Conservation (phyloP, 2,113 vertebrate genomes). For the Xiphias gladius region DNA sequence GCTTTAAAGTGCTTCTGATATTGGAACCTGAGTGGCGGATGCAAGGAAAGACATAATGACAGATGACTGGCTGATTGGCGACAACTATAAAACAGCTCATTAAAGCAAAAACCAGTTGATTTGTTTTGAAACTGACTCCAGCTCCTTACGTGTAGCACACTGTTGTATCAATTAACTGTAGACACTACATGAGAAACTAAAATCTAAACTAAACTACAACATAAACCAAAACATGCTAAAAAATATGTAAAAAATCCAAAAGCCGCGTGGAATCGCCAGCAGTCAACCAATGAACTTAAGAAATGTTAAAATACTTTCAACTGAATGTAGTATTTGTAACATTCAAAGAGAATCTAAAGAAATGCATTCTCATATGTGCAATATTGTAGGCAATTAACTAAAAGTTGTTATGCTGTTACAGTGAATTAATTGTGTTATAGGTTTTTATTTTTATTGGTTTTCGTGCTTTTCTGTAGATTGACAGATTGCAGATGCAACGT, state of each 20-base stretch:
- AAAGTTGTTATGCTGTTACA: neutral
- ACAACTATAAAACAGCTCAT: slow-evolving; percentile 60
- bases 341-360: neutral
- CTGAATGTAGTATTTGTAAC: neutral
- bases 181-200: neutral
- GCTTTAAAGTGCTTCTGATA: slow-evolving; percentile 69
- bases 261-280: no score
- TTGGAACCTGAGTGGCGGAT: slow-evolving; percentile 75
- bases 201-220: neutral
- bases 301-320: neutral
- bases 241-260: neutral
- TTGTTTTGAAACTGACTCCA: slow-evolving; percentile 52
- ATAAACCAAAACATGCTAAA: neutral
- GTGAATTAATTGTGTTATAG: neutral
- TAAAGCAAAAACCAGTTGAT: slow-evolving; percentile 47
- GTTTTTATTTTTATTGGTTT: neutral
- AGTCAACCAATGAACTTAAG: no score
- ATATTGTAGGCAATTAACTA: neutral
- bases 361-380: neutral
- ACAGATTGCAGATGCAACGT: neutral
- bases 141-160: neutral
- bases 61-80: slow-evolving; percentile 73
- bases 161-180: slow-evolving; percentile 37
- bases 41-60: slow-evolving; percentile 66
- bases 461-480: neutral